These are phyloP conservation scores for Bagarius yarrelli DNA, from an alignment of 2,113 vertebrate genomes.

Conservation along the genomic window DNA sequence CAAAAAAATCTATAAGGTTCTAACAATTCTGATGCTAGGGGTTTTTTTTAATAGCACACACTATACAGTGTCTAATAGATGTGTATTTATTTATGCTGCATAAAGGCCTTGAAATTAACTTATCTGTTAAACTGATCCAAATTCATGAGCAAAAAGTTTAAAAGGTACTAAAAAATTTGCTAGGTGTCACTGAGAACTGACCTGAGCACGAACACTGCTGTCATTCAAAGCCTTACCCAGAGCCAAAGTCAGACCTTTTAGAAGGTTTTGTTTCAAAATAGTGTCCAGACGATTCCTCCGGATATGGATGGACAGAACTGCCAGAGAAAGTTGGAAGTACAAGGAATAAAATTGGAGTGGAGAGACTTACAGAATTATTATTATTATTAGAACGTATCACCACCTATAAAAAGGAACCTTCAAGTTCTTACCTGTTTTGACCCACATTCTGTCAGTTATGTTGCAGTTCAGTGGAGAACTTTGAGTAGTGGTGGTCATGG, in stretches of 20 bases:
- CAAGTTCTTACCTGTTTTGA: conserved; percentile 84
- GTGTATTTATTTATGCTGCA: too few relatives aligned
- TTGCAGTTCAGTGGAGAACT: conserved; percentile 81
- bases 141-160: neutral
- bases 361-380: neutral
- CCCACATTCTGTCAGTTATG: conserved; percentile 83
- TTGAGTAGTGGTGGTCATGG: conserved; percentile 74
- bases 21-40: too few relatives aligned
- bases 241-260: conserved; percentile 83
- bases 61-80: too few relatives aligned
- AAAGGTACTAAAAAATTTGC: neutral
- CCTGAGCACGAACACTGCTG: conserved; percentile 79
- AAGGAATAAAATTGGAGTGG: neutral
- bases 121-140: neutral
- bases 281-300: conserved; percentile 80
- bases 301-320: conserved; percentile 87
- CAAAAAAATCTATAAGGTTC: too few relatives aligned
- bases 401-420: neutral
- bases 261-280: conserved; percentile 81
- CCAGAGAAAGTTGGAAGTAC: conserved; percentile 23
- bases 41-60: too few relatives aligned
- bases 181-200: conserved; percentile 59
- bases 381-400: too few relatives aligned
- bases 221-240: conserved; percentile 85
- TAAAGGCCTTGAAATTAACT: too few relatives aligned